Conservation (phyloP, 53 echinoderm and acorn worm genomes). For the Henricia sp. region DNA sequence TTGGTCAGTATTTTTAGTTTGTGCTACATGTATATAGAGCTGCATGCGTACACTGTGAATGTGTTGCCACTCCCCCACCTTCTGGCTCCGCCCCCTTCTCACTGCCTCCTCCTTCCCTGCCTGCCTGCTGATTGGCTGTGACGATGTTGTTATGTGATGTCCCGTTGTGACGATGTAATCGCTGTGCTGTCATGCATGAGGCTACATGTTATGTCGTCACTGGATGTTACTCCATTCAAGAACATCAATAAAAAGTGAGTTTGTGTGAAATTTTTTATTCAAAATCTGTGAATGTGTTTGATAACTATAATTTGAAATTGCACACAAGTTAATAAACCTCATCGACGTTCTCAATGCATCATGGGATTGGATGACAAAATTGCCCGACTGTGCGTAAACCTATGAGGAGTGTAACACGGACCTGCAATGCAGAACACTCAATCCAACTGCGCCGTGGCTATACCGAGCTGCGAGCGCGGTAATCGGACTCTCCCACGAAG, state of each 20-base stretch:
- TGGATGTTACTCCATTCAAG: not conserved
- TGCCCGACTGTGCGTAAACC: too few relatives aligned
- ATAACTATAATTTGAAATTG: too few relatives aligned
- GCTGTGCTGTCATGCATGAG: slow-evolving; percentile 6
- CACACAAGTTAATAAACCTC: too few relatives aligned
- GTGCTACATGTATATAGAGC: not conserved
- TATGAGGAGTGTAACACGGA: too few relatives aligned
- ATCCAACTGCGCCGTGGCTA: not conserved
- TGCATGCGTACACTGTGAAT: slow-evolving; percentile 29
- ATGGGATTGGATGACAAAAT: too few relatives aligned
- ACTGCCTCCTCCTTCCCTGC: slow-evolving; percentile 13
- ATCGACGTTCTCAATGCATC: too few relatives aligned
- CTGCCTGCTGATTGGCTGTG: slow-evolving; percentile 34
- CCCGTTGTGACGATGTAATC: not conserved
- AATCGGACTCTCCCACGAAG: too few relatives aligned
- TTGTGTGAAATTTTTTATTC: too few relatives aligned
- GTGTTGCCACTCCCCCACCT: not conserved
- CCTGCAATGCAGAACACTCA: too few relatives aligned
- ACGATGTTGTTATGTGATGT: slow-evolving; percentile 54
- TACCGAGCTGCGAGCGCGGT: not conserved
- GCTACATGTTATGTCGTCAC: slow-evolving; percentile 12
- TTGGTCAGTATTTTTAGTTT: not conserved
- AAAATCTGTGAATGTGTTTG: too few relatives aligned
- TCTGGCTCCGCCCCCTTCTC: slow-evolving; percentile 14
- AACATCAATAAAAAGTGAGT: not conserved